Percentiles rank a stretch among this genome's conserved stretches.
Evolutionary conservation across 2,797 vertebrate genomes (phyloP).

Genomic region (Denticeps clupeoides): DNA sequence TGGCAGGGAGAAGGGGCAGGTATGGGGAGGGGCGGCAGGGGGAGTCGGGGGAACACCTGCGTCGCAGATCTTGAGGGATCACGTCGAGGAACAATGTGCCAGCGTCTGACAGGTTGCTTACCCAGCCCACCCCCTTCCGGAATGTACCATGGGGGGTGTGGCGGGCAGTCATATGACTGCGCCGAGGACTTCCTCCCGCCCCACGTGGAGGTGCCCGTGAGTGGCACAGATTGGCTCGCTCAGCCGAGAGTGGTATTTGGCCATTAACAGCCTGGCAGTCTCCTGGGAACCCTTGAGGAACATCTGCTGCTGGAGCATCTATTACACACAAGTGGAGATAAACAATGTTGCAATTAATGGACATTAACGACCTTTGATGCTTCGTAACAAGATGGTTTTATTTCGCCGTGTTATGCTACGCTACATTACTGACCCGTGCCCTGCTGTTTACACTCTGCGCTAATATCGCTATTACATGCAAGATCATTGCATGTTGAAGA

Average conservation of each 20-base stretch:
- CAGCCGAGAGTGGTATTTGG: slow-evolving; percentile 35
- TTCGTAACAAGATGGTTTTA: not conserved
- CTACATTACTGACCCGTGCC: not conserved
- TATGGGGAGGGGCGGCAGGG: slow-evolving; percentile 23
- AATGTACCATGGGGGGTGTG: slow-evolving; percentile 29
- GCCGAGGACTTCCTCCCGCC: slow-evolving; percentile 33
- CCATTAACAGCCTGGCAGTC: slow-evolving; percentile 6
- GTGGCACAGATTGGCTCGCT: slow-evolving; percentile 29
- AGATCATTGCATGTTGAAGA: not conserved
- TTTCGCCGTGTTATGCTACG: not conserved
- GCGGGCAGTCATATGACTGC: slow-evolving; percentile 35
- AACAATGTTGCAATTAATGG: slow-evolving; percentile 3
- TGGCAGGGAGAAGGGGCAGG: slow-evolving; percentile 39
- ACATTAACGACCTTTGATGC: slow-evolving; percentile 3
- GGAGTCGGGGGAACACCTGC: slow-evolving; percentile 29
- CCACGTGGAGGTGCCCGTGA: slow-evolving; percentile 33
- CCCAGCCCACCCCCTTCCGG: slow-evolving; percentile 17
- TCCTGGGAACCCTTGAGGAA: slow-evolving; percentile 14
- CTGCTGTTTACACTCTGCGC: not conserved
- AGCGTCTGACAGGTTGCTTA: slow-evolving; percentile 19
- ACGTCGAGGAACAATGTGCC: slow-evolving; percentile 28
- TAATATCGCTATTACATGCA: not conserved
- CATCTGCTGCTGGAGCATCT: not conserved
- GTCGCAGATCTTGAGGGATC: slow-evolving; percentile 25
- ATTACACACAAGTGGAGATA: not conserved